A percentile compares a stretch with the other conserved stretches of the same genome.
These are phyloP conservation scores for Rhagoletis zephyria DNA, from an alignment of 1,140 invertebrate species.

Conservation along the genomic window DNA sequence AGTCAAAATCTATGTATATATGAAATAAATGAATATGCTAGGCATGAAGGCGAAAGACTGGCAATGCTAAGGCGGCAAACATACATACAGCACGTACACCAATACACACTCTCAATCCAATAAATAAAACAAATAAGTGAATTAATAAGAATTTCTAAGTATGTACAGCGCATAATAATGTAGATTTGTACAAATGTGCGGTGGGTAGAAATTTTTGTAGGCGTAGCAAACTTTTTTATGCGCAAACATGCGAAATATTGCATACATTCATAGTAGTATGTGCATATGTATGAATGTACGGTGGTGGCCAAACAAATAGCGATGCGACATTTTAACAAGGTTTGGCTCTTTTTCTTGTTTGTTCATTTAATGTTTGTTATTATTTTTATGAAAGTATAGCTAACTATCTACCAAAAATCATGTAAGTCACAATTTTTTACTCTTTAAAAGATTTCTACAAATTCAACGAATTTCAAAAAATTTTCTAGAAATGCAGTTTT, in stretches of 20 bases:
- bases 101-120: neutral
- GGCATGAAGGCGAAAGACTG: slow-evolving; percentile 20
- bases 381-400: too few species aligned
- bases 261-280: neutral
- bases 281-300: neutral
- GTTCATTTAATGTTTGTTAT: too few species aligned
- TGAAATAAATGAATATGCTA: slow-evolving; percentile 52
- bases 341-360: too few species aligned
- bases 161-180: neutral
- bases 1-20: slow-evolving; percentile 34
- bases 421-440: too few species aligned
- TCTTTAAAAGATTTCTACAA: too few species aligned
- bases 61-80: neutral
- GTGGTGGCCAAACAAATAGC: neutral
- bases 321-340: too few species aligned
- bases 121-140: neutral
- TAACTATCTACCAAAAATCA: too few species aligned
- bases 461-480: too few species aligned
- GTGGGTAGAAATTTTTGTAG: neutral
- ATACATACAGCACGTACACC: neutral
- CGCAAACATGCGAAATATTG: slow-evolving; percentile 24
- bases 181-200: neutral
- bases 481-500: too few species aligned
- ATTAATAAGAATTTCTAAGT: slow-evolving; percentile 2
- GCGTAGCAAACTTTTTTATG: neutral